phyloP scores from a whole-genome alignment of 2,113 vertebrate species.

The Chaetura pelagica region DNA sequence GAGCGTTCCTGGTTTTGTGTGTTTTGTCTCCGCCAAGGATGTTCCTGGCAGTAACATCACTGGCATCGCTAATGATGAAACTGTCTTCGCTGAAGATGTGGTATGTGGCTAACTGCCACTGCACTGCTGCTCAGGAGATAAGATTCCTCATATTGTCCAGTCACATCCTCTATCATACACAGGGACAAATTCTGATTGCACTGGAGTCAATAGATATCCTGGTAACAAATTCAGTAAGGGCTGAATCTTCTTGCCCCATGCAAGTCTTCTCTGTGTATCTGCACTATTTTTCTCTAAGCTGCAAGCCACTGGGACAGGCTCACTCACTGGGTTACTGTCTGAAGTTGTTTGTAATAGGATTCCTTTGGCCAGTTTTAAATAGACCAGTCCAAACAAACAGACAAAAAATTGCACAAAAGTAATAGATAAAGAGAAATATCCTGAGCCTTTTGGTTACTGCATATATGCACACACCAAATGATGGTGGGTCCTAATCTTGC shows the following conservation, averaged over 20 bases:
- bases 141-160: neutral
- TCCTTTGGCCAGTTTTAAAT: neutral
- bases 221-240: neutral
- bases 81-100: conserved; percentile 83
- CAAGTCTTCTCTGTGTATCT: neutral
- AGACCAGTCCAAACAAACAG: neutral
- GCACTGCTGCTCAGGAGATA: neutral
- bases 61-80: conserved; percentile 85
- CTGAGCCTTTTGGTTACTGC: neutral
- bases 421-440: neutral
- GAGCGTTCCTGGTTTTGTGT: conserved; percentile 83
- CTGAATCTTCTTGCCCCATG: neutral
- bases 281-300: neutral
- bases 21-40: conserved; percentile 85
- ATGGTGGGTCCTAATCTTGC: neutral
- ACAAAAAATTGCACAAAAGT: neutral
- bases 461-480: neutral
- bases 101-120: conserved; percentile 78
- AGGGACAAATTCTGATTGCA: neutral
- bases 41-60: conserved; percentile 87
- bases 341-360: neutral
- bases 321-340: neutral
- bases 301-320: neutral
- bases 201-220: neutral
- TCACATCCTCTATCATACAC: neutral